phyloP scores from a whole-genome alignment of 2,797 vertebrate genomes.

The Coregonus ussuriensis region DNA sequence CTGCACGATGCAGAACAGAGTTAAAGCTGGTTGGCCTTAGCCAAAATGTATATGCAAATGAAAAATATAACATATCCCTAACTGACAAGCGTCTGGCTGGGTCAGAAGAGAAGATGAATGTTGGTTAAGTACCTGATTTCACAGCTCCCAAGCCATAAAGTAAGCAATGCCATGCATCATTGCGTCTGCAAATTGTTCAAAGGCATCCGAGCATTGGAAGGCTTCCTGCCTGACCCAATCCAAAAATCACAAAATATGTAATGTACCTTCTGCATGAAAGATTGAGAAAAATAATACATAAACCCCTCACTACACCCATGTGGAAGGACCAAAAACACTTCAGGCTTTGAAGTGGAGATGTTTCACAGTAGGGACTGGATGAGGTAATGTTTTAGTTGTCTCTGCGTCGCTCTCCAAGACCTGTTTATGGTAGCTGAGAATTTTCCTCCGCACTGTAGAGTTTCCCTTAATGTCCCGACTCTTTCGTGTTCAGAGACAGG shows the following conservation, averaged over 20 bases:
- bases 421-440: slow-evolving; percentile 59
- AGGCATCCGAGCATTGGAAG: slow-evolving; percentile 49
- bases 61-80: slow-evolving; percentile 22
- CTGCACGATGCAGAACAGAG: not conserved
- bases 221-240: slow-evolving; percentile 55
- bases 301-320: slow-evolving; percentile 3
- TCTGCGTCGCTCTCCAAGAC: slow-evolving; percentile 40
- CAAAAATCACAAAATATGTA: slow-evolving; percentile 61
- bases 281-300: slow-evolving; percentile 51
- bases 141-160: slow-evolving; percentile 50
- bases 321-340: slow-evolving; percentile 44
- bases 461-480: slow-evolving; percentile 22
- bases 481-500: slow-evolving; percentile 36
- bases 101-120: slow-evolving; percentile 15
- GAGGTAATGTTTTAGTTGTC: slow-evolving; percentile 68
- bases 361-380: slow-evolving; percentile 58
- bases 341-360: slow-evolving; percentile 61
- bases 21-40: not conserved
- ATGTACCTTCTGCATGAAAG: slow-evolving; percentile 50
- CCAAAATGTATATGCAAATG: slow-evolving; percentile 23
- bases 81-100: slow-evolving; percentile 37
- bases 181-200: slow-evolving; percentile 62
- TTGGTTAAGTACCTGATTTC: slow-evolving; percentile 45
- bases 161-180: slow-evolving; percentile 57
- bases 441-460: slow-evolving; percentile 51